Conservation (phyloP, 2,888 invertebrate species). For the Cryptus armator region DNA sequence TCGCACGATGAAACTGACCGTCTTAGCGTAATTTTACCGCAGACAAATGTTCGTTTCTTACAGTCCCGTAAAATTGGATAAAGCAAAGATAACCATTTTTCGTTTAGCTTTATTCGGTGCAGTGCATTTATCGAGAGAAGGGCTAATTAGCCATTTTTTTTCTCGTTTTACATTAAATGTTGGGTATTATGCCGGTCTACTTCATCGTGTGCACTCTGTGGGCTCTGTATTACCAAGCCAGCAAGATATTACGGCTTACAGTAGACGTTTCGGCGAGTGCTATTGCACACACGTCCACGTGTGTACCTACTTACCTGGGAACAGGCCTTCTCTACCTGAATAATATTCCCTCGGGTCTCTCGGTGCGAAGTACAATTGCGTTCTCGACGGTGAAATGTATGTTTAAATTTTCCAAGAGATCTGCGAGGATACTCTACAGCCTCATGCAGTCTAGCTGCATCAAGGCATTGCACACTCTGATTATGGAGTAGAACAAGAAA, state of each 20-base stretch:
- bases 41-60: not conserved
- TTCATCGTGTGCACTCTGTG: not conserved
- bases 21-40: not conserved
- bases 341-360: constrained; percentile 31
- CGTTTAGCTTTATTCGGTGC: no score
- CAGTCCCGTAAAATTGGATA: not conserved
- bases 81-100: not conserved
- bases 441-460: constrained; percentile 47
- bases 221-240: not conserved
- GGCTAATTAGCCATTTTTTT: not conserved
- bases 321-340: constrained; percentile 6
- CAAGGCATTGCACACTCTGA: constrained; percentile 40
- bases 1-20: constrained; percentile 2
- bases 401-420: constrained; percentile 50
- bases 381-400: constrained; percentile 35
- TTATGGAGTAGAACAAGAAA: constrained; percentile 57
- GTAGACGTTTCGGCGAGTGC: not conserved
- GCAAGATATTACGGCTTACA: not conserved
- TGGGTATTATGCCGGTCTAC: not conserved
- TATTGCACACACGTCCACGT: not conserved
- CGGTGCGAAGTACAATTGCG: constrained; percentile 25
- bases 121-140: not conserved
- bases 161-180: not conserved
- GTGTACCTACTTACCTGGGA: constrained; percentile 22
- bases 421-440: constrained; percentile 37